phyloP scores from a whole-genome alignment of 2,888 invertebrate genomes.

The Hipparchia sbordonii region DNA sequence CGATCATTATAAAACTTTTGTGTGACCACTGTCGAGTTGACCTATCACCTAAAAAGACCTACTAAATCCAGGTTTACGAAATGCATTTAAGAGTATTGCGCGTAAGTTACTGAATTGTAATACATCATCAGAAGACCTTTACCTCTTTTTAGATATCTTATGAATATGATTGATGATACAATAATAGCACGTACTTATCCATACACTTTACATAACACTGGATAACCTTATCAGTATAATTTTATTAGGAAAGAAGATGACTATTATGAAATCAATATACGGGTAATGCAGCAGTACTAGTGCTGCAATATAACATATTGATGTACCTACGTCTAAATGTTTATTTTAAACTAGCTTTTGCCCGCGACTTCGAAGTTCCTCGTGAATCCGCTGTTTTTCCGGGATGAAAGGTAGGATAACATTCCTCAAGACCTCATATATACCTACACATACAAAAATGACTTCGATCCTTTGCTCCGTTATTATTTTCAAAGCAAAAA shows the following conservation, averaged over 20 bases:
- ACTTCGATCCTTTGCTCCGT: too few relatives aligned
- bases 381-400: too few relatives aligned
- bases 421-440: too few relatives aligned
- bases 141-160: slow-evolving; percentile 27
- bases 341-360: too few relatives aligned
- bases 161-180: slow-evolving; percentile 53
- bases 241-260: slow-evolving; percentile 56
- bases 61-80: slow-evolving; percentile 8
- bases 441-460: too few relatives aligned
- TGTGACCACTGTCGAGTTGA: not conserved
- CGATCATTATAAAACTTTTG: not conserved
- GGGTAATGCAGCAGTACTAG: not conserved
- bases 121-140: slow-evolving; percentile 18
- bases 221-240: slow-evolving; percentile 62
- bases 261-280: slow-evolving; percentile 23
- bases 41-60: not conserved
- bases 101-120: slow-evolving; percentile 10
- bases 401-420: too few relatives aligned
- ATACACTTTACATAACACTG: slow-evolving; percentile 63
- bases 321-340: not conserved
- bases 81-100: slow-evolving; percentile 11
- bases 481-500: too few relatives aligned
- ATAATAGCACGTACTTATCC: slow-evolving; percentile 66
- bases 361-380: too few relatives aligned
- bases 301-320: slow-evolving; percentile 2